These are phyloP conservation scores for Meteorus cinctellus DNA, from an alignment of 2,888 invertebrate genomes.

Conservation along the genomic window DNA sequence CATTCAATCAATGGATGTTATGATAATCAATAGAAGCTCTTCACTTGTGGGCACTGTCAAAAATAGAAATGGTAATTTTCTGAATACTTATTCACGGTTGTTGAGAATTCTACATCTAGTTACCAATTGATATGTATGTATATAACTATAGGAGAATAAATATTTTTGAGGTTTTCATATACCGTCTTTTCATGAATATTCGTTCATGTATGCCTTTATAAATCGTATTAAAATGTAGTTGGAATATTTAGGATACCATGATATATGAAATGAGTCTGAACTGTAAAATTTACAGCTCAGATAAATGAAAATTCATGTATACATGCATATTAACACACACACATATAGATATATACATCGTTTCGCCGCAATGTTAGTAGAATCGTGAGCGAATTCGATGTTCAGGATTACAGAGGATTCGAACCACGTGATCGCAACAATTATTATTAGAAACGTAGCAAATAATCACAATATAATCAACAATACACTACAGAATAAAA, in stretches of 20 bases:
- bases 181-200: not conserved
- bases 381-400: constrained; percentile 33
- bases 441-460: constrained; percentile 38
- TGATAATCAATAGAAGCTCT: not conserved
- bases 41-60: not conserved
- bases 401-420: constrained; percentile 38
- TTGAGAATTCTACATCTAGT: too few species aligned
- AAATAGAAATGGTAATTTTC: too few species aligned
- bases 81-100: too few species aligned
- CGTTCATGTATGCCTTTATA: not conserved
- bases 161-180: not conserved
- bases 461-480: constrained; percentile 29
- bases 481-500: too few species aligned
- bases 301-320: constrained; percentile 9
- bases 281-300: constrained; percentile 24
- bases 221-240: constrained; percentile 1
- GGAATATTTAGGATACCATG: constrained; percentile 1
- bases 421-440: constrained; percentile 39
- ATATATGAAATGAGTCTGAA: not conserved
- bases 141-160: not conserved
- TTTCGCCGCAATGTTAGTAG: constrained; percentile 42
- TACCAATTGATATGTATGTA: too few species aligned
- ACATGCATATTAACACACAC: constrained; percentile 19
- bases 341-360: not conserved
- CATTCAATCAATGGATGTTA: not conserved